A percentile compares a stretch with the other conserved stretches of the same genome.
These are phyloP conservation scores for Eurystomus glaucurus DNA, from an alignment of 2,797 vertebrate species.

Conservation along the genomic window DNA sequence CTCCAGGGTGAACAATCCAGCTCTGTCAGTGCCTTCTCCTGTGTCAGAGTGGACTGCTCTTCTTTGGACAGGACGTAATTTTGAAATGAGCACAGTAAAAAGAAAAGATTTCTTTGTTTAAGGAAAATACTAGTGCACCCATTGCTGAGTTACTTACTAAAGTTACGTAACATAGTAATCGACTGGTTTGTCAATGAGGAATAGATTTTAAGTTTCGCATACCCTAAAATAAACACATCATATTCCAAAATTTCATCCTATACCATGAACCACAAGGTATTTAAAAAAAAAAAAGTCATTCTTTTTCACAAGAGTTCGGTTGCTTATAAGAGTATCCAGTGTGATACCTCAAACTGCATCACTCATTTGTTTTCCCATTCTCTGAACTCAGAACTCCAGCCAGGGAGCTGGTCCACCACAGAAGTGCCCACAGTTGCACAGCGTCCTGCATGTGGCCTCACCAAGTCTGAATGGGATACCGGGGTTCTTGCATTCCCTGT, in stretches of 20 bases:
- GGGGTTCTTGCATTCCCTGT: fast-evolving
- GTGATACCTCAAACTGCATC: fast-evolving
- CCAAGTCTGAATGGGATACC: neutral
- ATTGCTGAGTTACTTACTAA: neutral
- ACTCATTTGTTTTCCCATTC: neutral
- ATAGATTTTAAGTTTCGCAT: neutral
- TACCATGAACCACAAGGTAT: neutral
- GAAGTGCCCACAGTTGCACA: neutral
- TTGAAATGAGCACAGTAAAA: neutral
- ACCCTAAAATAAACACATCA: neutral
- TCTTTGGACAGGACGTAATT: neutral
- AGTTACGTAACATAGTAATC: neutral
- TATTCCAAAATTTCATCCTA: neutral
- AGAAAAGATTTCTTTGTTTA: neutral
- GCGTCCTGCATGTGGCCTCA: neutral
- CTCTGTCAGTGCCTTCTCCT: neutral
- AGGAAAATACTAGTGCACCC: neutral
- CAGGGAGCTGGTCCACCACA: fast-evolving
- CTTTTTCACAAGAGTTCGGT: neutral
- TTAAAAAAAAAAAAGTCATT: fast-evolving
- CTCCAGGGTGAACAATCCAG: neutral
- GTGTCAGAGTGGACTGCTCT: neutral
- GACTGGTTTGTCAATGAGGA: neutral
- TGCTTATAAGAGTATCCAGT: neutral
- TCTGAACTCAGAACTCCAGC: neutral